Base-by-base conservation (phyloP, 2,888 invertebrate genomes). In the Agonopterix arenella region DNA sequence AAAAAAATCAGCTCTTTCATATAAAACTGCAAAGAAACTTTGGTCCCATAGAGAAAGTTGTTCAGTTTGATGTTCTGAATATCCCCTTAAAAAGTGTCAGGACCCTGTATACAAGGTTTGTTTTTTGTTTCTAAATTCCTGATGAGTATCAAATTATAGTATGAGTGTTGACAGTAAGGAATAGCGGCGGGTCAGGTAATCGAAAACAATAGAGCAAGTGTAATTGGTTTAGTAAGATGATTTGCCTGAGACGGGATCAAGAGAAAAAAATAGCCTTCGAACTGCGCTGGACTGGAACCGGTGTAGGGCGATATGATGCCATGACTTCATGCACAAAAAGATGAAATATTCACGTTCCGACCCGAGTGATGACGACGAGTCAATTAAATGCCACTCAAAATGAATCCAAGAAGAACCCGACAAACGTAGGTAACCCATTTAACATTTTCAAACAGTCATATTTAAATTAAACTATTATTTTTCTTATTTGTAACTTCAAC, bases 251-350 rank as follows among this genome's bases (percentile, higher is more conserved):
- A 47, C 56, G 47, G 54, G 63, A 66, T 69, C 68, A 64, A 66
- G 56, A 59, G n/a, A 59, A 40, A n/a, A 63, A 69, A 69, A 65
- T 64, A 55, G 61, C 40, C 52, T 49, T 54, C 53, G 50, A 57
- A 66, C 66, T 62, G 62, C 40, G 51, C 50, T 54, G 28, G 28
- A 28, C 28, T 28, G 52, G 49, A 57, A 66, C 67, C 64, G 64
- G 67, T 64, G 64, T 55, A 52, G 53, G 42, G 42, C 44, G 37
- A 18, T 45, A 8, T 8, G 44, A 28, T 28, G 28, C 28, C 28
- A 28, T 28, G 28, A 28, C 43, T 36, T 8, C 18, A 11, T 5
- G 44, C 13, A 16, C 48, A 45, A 53, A 50, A 55, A 49, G 37
- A 28, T 28, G 28, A 28, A 28, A 28, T 28, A 28, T 28, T 28